Evolutionary conservation across 1,140 invertebrate genomes (phyloP), one percentile per base, ranked within the genome.

Genomic region (Drosophila arizonae): DNA sequence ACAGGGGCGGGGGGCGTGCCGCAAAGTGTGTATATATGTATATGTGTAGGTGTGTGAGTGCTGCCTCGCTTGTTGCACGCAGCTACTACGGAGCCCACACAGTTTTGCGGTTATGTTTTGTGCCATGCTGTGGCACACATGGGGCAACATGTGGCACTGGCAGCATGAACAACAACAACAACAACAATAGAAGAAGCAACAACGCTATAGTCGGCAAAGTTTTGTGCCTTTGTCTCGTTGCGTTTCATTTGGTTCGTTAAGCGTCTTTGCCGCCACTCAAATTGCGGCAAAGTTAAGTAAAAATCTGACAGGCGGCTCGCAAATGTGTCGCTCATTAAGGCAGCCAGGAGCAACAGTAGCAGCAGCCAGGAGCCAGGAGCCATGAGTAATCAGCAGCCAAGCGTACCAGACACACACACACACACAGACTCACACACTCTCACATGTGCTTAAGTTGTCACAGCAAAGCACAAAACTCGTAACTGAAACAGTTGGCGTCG

Each of bases 291-390:
- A 57, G 64, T 67, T 48, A 57, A 57, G 64, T 57, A 65, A 65
- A 67, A 67, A 57, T 67, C 64, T 50, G 64, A 67, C 64, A 67
- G 64, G 28, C 36, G 39, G 64, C 64, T 67, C 39, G 28, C 63
- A 65, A 54, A 55, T 65, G 63, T 65, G 63, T 56, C 51, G 39
- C 63, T 65, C 63, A 65, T 65, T 65, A 67, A 56, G 65, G 45
- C 54, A 66, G 21, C 4, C 15, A 56, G 57, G 26, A 50, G 28
- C 45, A 48, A n/a, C 39, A 43, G 39, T 8, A 9, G 39, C n/a
- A 9, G 11, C 21, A 39, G 56, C 21, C 24, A 58, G 24, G 36
- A 33, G 21, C 6, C 15, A 56, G 43, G 26, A 50, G 28, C 45
- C 13, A n/a, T 0, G 13, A 28, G 39, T n/a, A 9, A 33, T 33